Conservation (phyloP, 2,797 vertebrate species). For the Pangasius sanitwongsei region DNA sequence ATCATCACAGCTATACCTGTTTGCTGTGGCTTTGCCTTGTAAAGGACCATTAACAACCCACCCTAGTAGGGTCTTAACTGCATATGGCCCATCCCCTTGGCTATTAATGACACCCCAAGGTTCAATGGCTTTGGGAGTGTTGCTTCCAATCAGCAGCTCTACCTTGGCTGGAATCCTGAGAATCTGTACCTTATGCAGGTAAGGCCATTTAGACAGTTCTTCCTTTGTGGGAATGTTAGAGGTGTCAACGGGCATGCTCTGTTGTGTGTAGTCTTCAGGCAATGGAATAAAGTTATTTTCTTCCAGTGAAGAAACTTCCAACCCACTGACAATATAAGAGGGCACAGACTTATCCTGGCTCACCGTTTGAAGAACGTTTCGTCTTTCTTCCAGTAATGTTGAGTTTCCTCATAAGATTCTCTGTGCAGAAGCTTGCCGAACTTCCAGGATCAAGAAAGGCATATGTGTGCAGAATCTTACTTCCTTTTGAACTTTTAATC, state of each 20-base stretch:
- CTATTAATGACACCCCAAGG: constrained; percentile 6
- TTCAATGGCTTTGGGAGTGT: neutral
- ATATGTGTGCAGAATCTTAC: neutral
- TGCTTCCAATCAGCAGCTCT: constrained; percentile 1
- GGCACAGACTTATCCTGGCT: constrained; percentile 7
- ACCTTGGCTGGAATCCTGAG: neutral
- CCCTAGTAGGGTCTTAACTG: neutral
- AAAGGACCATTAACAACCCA: constrained; percentile 4
- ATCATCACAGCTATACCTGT: neutral
- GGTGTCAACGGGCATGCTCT: neutral
- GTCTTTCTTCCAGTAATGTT: neutral
- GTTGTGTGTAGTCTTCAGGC: neutral
- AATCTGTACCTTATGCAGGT: neutral
- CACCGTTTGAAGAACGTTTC: constrained; percentile 21
- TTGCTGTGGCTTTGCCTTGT: too few species aligned
- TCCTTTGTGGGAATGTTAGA: neutral
- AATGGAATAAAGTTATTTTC: constrained; percentile 19
- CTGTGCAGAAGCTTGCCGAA: neutral
- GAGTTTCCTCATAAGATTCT: constrained; percentile 11
- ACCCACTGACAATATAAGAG: neutral
- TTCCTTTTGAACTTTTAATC: constrained; percentile 28
- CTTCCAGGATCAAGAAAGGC: constrained; percentile 14
- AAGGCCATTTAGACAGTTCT: constrained; percentile 1
- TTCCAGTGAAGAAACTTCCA: constrained; percentile 27
- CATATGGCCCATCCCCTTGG: neutral